Evolutionary conservation across 2,113 vertebrate species (phyloP).

Genomic region (Leucopsar rothschildi): DNA sequence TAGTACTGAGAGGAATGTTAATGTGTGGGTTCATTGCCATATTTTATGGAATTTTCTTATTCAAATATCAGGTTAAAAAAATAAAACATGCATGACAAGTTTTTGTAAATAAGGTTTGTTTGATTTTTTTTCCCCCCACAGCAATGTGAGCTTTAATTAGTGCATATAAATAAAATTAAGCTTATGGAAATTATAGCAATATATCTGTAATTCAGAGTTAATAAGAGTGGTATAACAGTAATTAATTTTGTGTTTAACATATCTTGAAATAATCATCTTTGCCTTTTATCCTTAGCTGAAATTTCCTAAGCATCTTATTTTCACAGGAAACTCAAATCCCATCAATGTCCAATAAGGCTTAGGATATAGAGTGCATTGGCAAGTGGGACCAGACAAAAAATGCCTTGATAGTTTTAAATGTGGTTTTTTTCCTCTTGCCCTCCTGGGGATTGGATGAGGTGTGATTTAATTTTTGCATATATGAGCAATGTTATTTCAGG

Average conservation of each 20-base stretch:
- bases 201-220: neutral
- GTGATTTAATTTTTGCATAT: neutral
- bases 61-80: neutral
- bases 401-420: neutral
- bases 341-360: neutral
- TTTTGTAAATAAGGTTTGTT: neutral
- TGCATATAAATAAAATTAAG: neutral
- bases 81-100: neutral
- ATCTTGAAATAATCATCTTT: neutral
- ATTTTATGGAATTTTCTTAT: neutral
- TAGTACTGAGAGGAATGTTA: neutral
- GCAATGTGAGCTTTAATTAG: neutral
- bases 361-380: neutral
- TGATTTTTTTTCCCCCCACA: neutral
- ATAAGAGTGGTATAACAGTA: neutral
- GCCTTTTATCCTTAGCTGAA: neutral
- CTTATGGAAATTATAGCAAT: neutral
- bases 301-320: neutral
- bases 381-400: neutral
- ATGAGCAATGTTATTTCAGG: neutral
- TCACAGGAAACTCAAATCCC: neutral
- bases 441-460: neutral
- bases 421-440: neutral
- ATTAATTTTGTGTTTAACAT: neutral
- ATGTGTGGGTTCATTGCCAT: accelerated